Conservation (phyloP, 2,113 vertebrate species). For the Saimiri boliviensis region DNA sequence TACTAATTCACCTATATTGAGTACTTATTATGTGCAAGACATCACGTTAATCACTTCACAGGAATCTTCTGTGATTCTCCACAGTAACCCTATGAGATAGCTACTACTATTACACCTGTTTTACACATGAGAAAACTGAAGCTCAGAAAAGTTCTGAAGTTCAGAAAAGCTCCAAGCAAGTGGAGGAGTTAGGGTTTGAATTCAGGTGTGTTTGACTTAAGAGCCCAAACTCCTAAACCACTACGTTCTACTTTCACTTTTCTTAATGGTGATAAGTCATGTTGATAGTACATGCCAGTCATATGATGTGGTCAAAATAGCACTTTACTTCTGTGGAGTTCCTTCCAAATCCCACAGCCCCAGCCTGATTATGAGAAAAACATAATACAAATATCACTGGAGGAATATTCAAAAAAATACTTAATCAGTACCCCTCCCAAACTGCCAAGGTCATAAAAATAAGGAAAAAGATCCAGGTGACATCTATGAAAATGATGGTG, state of each 20-base stretch:
- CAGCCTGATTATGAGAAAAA: not conserved
- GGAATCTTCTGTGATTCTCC: conserved; percentile 23
- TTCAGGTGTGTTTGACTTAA: not conserved
- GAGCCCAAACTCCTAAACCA: not conserved
- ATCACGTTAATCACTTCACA: not conserved
- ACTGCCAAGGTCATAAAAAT: conserved; percentile 4
- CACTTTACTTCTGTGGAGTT: not conserved
- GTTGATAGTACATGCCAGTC: not conserved
- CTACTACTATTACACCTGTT: conserved; percentile 3
- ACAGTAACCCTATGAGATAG: not conserved
- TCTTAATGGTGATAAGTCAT: not conserved
- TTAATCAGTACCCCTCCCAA: not conserved
- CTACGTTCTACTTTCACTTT: not conserved
- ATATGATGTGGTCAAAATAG: not conserved
- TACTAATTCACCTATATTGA: not conserved
- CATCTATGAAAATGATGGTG: not conserved
- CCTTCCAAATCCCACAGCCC: not conserved
- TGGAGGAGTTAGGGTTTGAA: not conserved
- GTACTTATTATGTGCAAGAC: not conserved
- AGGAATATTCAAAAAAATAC: not conserved
- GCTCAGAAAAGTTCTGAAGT: not conserved
- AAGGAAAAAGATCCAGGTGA: conserved; percentile 6
- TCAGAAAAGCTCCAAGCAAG: not conserved
- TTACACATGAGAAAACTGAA: conserved; percentile 27
- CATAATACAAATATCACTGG: not conserved